Conservation (phyloP, 2,797 vertebrate species). For the Lepus townsendii region DNA sequence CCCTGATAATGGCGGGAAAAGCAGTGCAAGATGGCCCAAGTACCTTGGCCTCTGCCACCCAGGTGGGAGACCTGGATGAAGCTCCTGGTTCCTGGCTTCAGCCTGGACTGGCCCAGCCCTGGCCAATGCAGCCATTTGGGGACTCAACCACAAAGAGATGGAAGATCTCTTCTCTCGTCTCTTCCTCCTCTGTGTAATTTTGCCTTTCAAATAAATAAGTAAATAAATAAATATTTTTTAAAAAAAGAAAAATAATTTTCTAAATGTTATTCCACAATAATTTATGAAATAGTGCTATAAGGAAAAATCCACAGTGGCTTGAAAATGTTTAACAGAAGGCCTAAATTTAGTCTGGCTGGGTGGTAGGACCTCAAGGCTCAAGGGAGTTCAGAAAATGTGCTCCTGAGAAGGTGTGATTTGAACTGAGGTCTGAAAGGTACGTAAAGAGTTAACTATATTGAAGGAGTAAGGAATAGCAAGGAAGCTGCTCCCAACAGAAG, state of each 20-base stretch:
- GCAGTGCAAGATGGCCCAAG: no score
- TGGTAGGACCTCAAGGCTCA: background rate
- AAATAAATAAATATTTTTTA: no score
- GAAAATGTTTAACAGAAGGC: background rate
- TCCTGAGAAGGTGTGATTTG: background rate
- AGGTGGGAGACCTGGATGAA: no score
- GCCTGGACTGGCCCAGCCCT: no score
- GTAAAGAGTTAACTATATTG: background rate
- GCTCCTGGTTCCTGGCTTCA: no score
- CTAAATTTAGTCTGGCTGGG: background rate
- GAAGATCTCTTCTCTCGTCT: no score
- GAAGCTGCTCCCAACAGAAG: background rate
- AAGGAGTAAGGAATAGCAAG: background rate
- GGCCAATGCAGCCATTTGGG: no score
- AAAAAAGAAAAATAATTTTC: background rate
- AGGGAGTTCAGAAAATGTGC: background rate
- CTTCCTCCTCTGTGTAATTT: no score
- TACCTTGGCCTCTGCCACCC: no score
- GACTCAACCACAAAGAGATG: no score
- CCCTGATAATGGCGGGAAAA: no score
- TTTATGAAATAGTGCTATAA: background rate
- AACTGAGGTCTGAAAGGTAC: background rate
- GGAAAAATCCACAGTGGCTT: background rate
- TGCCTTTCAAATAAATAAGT: no score
- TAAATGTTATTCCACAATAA: background rate